phyloP scores from a whole-genome alignment of 2,888 invertebrate genomes.

The Torymus texanus region DNA sequence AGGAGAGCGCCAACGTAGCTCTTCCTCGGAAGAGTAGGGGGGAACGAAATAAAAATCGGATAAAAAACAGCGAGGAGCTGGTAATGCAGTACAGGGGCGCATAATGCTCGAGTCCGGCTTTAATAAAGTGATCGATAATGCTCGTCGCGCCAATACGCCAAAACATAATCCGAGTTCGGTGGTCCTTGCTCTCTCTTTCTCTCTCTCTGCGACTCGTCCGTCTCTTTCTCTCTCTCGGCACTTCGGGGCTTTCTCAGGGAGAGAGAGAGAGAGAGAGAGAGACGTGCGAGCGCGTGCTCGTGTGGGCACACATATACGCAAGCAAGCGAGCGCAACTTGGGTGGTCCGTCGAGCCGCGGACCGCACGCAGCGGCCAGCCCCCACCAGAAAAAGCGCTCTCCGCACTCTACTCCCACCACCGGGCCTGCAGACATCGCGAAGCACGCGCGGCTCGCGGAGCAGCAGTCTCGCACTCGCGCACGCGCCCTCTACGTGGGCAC shows the following conservation, averaged over 20 bases:
- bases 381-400: conserved; percentile 70
- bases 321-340: conserved; percentile 67
- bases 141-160: conserved; percentile 22
- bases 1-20: background rate
- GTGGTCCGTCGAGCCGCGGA: conserved; percentile 74
- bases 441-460: conserved; percentile 51
- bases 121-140: conserved; percentile 48
- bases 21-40: background rate
- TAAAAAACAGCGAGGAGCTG: background rate
- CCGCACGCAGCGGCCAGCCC: conserved; percentile 74
- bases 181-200: conserved; percentile 32
- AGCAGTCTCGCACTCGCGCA: conserved; percentile 62
- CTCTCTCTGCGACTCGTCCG: background rate
- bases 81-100: conserved; percentile 50
- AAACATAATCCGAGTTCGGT: conserved; percentile 41
- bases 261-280: conserved; percentile 11
- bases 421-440: background rate
- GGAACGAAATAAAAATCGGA: background rate
- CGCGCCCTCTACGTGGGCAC: conserved; percentile 49
- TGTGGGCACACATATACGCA: background rate
- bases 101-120: conserved; percentile 45
- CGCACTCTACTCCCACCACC: conserved; percentile 33
- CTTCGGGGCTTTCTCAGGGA: conserved; percentile 37
- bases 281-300: background rate
- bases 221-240: conserved; percentile 9